Base-by-base conservation (phyloP, 2,888 invertebrate species). In the Tenthredo livida region DNA sequence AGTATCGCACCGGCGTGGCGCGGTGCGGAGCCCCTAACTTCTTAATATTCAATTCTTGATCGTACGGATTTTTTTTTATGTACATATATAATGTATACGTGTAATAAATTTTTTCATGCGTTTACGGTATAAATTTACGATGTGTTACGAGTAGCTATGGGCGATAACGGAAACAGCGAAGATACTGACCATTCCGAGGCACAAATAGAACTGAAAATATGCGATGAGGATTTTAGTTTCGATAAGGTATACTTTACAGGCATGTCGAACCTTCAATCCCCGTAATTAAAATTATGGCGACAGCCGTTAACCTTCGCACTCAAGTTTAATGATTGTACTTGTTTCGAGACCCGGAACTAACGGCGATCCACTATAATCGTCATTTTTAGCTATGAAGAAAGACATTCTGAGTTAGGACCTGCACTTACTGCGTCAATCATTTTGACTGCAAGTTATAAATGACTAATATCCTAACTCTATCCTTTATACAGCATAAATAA, bases 31-130 rank as follows among this genome's bases (percentile, higher is more conserved):
- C 80, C 77, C 65, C 78, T 65, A 15, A 47, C 78, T 84, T 77
- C 84, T 84, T 84, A 84, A 84, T 84, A 84, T 84, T 84, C 84
- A 77, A 77, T 84, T 61, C 65, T 75, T 40, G 75, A 84, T 84
- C 84, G 80, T 58, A 80, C 37, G 80, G 61, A 80, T 80, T 80
- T 61, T 61, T 33, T 80, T 61, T 80, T 77, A 21, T 33, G 43
- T 54, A 50, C 21, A 40, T 61, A 17, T 54, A 54, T 54, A 54
- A 50, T 50, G 17, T 50, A 58, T 58, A 80, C 21, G 15, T 37
- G 80, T 21, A 58, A 80, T 80, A 80, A 80, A 80, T 61, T 61
- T 61, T 40, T 61, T n/a, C 40, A 15, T 61, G 21, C 25, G 58
- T 58, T 25, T 40, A 43, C 47, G 47, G 10, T 17, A 58, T 29